These are phyloP conservation scores for Parnassius smintheus DNA, from an alignment of 2,888 invertebrate genomes.

Conservation along the genomic window DNA sequence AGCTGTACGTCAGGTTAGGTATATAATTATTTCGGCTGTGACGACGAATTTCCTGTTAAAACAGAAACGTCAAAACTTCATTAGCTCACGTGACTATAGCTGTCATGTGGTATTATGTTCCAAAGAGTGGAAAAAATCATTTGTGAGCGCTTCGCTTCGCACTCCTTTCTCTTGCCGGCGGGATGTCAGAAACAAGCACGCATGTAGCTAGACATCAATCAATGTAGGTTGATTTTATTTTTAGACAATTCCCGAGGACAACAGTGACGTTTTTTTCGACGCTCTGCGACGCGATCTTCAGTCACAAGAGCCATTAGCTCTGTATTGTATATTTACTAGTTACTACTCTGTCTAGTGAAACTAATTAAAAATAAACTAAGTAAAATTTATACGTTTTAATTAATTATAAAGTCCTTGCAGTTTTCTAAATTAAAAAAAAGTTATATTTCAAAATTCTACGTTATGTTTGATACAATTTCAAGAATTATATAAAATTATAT, in stretches of 20 bases:
- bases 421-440: too few relatives aligned
- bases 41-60: constrained; percentile 55
- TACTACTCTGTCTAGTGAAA: constrained; percentile 7
- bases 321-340: constrained; percentile 12
- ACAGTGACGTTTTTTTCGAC: constrained; percentile 39
- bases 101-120: constrained; percentile 61
- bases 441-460: too few relatives aligned
- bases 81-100: constrained; percentile 41
- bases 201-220: constrained; percentile 72
- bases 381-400: too few relatives aligned
- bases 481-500: too few relatives aligned
- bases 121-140: constrained; percentile 58
- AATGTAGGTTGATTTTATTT: constrained; percentile 68
- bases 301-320: constrained; percentile 17
- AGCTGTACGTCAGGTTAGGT: background rate
- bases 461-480: too few relatives aligned
- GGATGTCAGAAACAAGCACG: constrained; percentile 69
- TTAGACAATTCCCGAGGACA: constrained; percentile 51
- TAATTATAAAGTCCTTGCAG: too few relatives aligned
- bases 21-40: constrained; percentile 39
- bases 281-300: background rate
- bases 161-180: constrained; percentile 66
- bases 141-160: constrained; percentile 54
- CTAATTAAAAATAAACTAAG: background rate
- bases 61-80: constrained; percentile 43